Base-by-base conservation (phyloP, 92 coral and sea anemone species). In the Epizoanthus scotinus region DNA sequence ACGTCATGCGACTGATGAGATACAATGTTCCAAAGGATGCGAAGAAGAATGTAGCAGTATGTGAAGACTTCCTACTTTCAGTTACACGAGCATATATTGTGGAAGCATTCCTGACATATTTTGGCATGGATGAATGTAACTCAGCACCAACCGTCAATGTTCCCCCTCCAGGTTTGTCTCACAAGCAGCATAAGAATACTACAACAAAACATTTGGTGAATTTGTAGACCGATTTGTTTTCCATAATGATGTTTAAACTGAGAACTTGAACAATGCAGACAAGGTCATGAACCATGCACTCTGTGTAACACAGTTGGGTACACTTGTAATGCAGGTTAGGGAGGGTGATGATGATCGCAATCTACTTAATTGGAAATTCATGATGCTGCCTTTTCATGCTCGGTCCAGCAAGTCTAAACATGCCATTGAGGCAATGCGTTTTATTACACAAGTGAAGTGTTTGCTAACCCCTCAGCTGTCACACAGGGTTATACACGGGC, bases 391-490 rank as follows among this genome's bases (percentile, higher is more conserved):
- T 22, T 65, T 63, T n/a, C 59, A 71, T 77, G n/a, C 84, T 29
- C 20, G 84, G 9, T 38, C 49, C n/a, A 61, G 79, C 29, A 74
- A 75, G 2, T 66, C 50, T 0, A 85, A 79, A 29, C 79, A 85
- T 85, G 81, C 89, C 9, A 78, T 70, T 62, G 89, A 85, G 44
- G 85, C 85, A 25, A 78, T 85, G 85, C 85, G 89, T 53, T 65
- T 79, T 14, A 49, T 85, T 7, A 85, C 85, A 20, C 54, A 72
- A 18, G 54, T 79, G 27, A 31, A 54, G 4, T 79, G 73, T 63
- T 64, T 85, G 8, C 53, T 71, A 28, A 72, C 40, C 2, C 29
- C 28, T 3, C 63, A 83, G 73, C 34, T 83, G 72, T 60, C 81
- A 12, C 81, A 83, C 5, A 63, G 82, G 58, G 50, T 83, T 2